Evolutionary conservation across 2,888 invertebrate genomes (phyloP).

Genomic region (Argynnis bischoffii): DNA sequence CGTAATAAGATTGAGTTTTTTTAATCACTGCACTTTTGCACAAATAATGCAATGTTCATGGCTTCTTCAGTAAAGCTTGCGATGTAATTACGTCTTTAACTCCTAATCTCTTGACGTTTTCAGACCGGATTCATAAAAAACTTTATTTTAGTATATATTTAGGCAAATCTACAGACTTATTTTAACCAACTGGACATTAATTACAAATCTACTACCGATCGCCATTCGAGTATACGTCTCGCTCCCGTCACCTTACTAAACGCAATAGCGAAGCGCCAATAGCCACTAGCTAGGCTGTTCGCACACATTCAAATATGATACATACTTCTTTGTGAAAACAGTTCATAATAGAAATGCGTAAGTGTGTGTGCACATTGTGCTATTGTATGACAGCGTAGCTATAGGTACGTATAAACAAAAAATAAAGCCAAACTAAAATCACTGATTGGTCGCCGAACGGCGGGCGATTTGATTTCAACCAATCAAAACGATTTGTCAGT

Average conservation of each 20-base stretch:
- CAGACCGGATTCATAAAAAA: constrained; percentile 24
- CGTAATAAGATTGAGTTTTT: constrained; percentile 45
- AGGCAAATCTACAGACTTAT: constrained; percentile 18
- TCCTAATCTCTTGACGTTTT: constrained; percentile 27
- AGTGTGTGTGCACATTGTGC: constrained; percentile 67
- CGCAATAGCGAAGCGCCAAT: constrained; percentile 42
- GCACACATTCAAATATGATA: constrained; percentile 40
- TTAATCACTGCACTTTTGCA: constrained; percentile 60
- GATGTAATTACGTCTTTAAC: constrained; percentile 32
- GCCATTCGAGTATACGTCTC: constrained; percentile 43
- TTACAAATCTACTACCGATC: constrained; percentile 41
- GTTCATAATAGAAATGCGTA: constrained; percentile 45
- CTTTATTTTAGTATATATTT: constrained; percentile 10
- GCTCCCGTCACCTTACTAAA: constrained; percentile 42
- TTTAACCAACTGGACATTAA: constrained; percentile 36
- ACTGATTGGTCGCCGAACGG: constrained; percentile 66
- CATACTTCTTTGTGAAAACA: constrained; percentile 53
- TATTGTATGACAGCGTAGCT: constrained; percentile 57
- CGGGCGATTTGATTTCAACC: constrained; percentile 73
- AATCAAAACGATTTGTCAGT: constrained; percentile 61
- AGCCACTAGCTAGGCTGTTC: constrained; percentile 14
- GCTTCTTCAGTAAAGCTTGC: constrained; percentile 48
- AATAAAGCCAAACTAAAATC: constrained; percentile 69
- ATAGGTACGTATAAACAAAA: constrained; percentile 77
- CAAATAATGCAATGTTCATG: constrained; percentile 55